A percentile compares a stretch with the other conserved stretches of the same genome.
Conservation (phyloP, 1,140 invertebrate genomes). For the Drosophila bifasciata region DNA sequence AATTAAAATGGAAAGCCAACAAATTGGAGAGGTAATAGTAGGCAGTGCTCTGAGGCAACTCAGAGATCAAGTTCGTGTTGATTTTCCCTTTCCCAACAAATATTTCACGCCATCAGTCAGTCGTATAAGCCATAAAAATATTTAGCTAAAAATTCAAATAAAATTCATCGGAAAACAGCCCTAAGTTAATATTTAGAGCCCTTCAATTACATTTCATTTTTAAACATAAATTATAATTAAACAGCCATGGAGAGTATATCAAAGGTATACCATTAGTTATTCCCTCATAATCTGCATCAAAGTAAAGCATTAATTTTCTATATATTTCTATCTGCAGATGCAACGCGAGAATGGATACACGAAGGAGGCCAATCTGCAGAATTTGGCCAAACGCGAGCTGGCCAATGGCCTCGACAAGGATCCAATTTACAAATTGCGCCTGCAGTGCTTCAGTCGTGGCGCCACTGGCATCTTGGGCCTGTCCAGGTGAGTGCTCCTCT, state of each 20-base stretch:
- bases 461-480: slow-evolving; percentile 94
- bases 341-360: slow-evolving; percentile 90
- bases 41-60: not conserved
- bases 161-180: too few species aligned
- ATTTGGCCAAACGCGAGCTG: slow-evolving; percentile 88
- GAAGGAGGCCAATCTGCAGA: slow-evolving; percentile 92
- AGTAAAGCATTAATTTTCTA: not conserved
- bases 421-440: slow-evolving; percentile 92
- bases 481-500: slow-evolving; percentile 87
- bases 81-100: too few species aligned
- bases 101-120: too few species aligned
- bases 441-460: slow-evolving; percentile 93
- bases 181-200: too few species aligned
- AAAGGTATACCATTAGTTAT: too few species aligned
- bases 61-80: not conserved
- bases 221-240: too few species aligned
- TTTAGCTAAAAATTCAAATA: not conserved
- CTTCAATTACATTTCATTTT: too few species aligned
- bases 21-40: not conserved
- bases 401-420: slow-evolving; percentile 87
- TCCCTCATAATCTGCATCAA: too few species aligned
- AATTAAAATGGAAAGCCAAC: not conserved
- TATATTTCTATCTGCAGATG: slow-evolving; percentile 84
- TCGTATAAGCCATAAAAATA: not conserved
- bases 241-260: too few species aligned